Conservation (phyloP, 2,888 invertebrate genomes). For the Cybosia mesomella region DNA sequence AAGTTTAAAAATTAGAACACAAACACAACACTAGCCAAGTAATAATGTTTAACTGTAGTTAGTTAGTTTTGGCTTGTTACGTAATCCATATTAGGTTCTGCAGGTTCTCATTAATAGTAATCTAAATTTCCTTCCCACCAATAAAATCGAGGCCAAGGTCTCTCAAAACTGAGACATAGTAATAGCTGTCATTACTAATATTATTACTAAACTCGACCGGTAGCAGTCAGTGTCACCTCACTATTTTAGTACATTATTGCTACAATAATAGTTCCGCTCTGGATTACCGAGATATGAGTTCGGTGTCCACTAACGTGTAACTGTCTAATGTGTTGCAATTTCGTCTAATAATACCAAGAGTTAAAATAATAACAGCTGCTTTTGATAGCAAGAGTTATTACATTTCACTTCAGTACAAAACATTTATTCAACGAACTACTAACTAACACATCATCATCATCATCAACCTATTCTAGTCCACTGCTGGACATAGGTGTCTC, state of each 20-base stretch:
- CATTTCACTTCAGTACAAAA: too few species aligned
- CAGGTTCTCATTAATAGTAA: background rate
- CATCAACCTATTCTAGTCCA: too few species aligned
- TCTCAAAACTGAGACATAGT: slow-evolving; percentile 4
- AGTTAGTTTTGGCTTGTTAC: background rate
- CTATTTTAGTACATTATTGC: slow-evolving; percentile 38
- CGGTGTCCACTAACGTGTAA: slow-evolving; percentile 25
- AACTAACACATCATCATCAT: too few species aligned
- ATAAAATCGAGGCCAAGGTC: slow-evolving; percentile 14
- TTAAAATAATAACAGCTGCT: background rate
- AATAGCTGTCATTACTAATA: slow-evolving; percentile 15
- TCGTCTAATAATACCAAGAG: background rate
- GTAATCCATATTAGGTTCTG: background rate
- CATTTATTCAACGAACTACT: too few species aligned
- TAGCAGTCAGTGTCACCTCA: slow-evolving; percentile 37
- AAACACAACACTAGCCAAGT: background rate
- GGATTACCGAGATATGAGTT: slow-evolving; percentile 26
- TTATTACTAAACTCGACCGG: slow-evolving; percentile 10
- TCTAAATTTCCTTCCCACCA: background rate
- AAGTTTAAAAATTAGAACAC: too few species aligned
- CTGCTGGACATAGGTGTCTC: too few species aligned
- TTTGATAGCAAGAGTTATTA: background rate
- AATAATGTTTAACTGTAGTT: background rate
- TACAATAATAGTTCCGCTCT: slow-evolving; percentile 41
- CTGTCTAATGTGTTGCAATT: slow-evolving; percentile 4